Base-by-base conservation (phyloP, 2,888 invertebrate species). In the Hermaeophaga mercurialis region DNA sequence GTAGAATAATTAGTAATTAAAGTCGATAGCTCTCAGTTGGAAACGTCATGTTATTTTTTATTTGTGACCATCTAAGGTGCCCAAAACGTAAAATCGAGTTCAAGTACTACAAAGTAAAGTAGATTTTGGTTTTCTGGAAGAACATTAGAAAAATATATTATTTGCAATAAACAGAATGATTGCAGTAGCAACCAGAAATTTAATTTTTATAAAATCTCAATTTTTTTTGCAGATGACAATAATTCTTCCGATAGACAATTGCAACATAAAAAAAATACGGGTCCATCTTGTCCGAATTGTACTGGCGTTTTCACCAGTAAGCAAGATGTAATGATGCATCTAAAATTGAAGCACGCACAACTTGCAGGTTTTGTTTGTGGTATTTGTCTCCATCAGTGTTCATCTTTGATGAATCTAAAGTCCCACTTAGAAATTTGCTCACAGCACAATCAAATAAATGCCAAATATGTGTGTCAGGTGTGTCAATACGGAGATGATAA, bases 401-500 rank as follows among this genome's bases (percentile, higher is more conserved):
- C 73, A 2, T 78, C 81, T 43, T 79, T 79, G 59, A 70, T 73
- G 1, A 79, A 80, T 61, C 71, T 84, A n/a, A 72, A 78, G 41
- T 76, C 75, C 59, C 84, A 84, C 66, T 75, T 83, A 2, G 78
- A 79, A 55, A 74, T 75, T 62, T 82, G 82, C 64, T 78, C 78
- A 3, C 75, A 77, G 17, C 76, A 75, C 6, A 76, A 78, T 38
- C 76, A 76, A 45, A 66, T 78, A 7, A 62, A 67, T 19, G 73
- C 77, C 14, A 75, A 78, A 66, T 80, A 76, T 58, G 75, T 78
- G 41, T 82, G 82, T 56, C 78, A 79, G 28, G 78, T 83, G 28
- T 84, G 83, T 66, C 80, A 80, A 17, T 78, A 82, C 54, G 81
- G 82, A 61, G 83, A 83, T 60, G 82, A 83, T 63, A 82, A 81